Base-by-base conservation (phyloP, 2,797 vertebrate species). In the Rhinoraja longicauda region DNA sequence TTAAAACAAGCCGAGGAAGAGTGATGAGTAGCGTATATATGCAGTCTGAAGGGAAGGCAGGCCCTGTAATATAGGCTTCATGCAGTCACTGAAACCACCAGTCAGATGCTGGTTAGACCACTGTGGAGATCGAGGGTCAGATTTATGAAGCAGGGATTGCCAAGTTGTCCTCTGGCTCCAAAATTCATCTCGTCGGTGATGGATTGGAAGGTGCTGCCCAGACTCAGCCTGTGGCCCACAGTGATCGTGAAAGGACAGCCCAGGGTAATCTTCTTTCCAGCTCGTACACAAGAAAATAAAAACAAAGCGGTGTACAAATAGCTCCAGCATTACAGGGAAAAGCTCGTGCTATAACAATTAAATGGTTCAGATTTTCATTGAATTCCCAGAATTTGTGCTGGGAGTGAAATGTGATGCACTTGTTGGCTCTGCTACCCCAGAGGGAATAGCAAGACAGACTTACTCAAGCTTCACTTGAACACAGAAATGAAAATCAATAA, bases 401-500 rank as follows among this genome's bases (percentile, higher is more conserved):
- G 95, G 95, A 94, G 96, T 97, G 95, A 96, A 96, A 97, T 94
- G 95, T 92, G 95, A 97, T 96, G 95, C 95, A 96, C 96, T 96
- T 96, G 95, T 97, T 96, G 96, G 96, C 96, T 94, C 64, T 39
- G 94, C 88, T 94, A 95, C 96, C 97, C 96, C 94, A 93, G 94
- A 97, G 97, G 98, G 97, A 96, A 95, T 94, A 96, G 96, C 95
- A 96, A 98, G 97, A 97, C 97, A 97, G 97, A 98, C 97, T 97
- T 97, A 97, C 97, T 98, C 97, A 98, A 98, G 97, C 96, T 97
- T 97, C 96, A 96, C 96, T 96, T 97, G 97, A 97, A 97, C 97
- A 97, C 96, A 97, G 97, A 99, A 98, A 99, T 99, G 98, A 99
- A 99, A 99, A 99, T 99, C 98, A 99, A 99, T 99, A 99, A 99